Conservation (phyloP, 1,140 invertebrate genomes). For the Atta colombica region DNA sequence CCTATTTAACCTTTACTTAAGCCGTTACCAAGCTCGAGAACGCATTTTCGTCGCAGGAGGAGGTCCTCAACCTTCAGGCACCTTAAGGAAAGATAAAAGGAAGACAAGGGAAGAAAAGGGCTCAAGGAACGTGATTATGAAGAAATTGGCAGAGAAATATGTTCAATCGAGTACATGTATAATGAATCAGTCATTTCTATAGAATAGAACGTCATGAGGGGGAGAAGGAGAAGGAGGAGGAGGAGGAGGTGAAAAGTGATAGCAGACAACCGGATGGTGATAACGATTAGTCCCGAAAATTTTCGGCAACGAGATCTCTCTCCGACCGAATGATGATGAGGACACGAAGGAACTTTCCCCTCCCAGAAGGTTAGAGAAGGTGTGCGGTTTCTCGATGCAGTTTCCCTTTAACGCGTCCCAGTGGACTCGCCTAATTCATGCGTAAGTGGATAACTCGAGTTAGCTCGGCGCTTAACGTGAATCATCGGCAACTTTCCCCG, state of each 20-base stretch:
- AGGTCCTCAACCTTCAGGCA: conserved; percentile 8
- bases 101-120: conserved; percentile 3
- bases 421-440: conserved; percentile 63
- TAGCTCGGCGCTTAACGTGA: conserved; percentile 60
- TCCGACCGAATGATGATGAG: conserved; percentile 52
- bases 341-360: conserved; percentile 58
- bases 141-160: conserved; percentile 19
- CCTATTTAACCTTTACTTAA: conserved; percentile 12
- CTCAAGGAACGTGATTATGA: conserved; percentile 25
- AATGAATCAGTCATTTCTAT: conserved; percentile 52
- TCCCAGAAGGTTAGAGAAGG: conserved; percentile 26
- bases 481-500: conserved; percentile 51
- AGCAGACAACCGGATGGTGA: conserved; percentile 54
- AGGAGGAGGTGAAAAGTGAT: conserved; percentile 37
- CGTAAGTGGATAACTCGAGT: conserved; percentile 66
- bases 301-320: conserved; percentile 45
- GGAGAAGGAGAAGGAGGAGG: neutral
- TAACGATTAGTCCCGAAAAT: conserved; percentile 56
- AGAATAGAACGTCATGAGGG: neutral
- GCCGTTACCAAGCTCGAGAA: neutral
- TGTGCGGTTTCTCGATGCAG: conserved; percentile 51
- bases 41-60: neutral
- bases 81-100: conserved; percentile 40
- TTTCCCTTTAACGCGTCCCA: conserved; percentile 54
- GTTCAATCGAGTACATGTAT: conserved; percentile 23